Conservation (phyloP, 1,140 invertebrate species). For the Zaprionus capensis region DNA sequence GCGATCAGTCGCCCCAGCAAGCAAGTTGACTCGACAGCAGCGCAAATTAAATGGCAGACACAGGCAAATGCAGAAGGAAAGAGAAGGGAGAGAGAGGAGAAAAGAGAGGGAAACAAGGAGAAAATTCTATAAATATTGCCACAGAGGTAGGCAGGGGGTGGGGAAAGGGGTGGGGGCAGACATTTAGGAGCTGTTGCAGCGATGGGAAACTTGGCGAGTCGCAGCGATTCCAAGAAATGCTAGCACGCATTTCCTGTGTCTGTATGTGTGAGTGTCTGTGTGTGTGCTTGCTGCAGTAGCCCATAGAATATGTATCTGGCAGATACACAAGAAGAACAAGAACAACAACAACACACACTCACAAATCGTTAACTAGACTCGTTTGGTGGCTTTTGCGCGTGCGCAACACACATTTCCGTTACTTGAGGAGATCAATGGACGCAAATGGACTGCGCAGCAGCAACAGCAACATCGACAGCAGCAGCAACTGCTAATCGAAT, state of each 20-base stretch:
- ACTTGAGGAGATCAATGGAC: constrained; percentile 46
- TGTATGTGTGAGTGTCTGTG: not conserved
- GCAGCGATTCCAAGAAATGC: constrained; percentile 34
- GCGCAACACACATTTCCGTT: constrained; percentile 57
- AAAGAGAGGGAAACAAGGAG: not conserved
- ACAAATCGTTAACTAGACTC: constrained; percentile 22
- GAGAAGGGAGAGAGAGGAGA: not conserved
- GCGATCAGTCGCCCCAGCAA: constrained; percentile 13
- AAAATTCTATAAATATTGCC: constrained; percentile 53
- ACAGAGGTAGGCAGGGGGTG: not conserved
- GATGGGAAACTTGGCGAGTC: constrained; percentile 46
- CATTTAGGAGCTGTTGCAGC: constrained; percentile 14
- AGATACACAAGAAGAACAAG: constrained; percentile 8
- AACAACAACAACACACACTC: not conserved
- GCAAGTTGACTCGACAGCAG: constrained; percentile 11
- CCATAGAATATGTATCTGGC: constrained; percentile 25
- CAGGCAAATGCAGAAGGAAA: not conserved
- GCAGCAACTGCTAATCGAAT: constrained; percentile 46
- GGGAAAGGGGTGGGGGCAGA: not conserved
- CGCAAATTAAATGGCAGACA: constrained; percentile 24
- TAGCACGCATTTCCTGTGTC: constrained; percentile 45
- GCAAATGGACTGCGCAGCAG: constrained; percentile 14
- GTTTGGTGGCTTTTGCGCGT: constrained; percentile 55
- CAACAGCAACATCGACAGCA: not conserved
- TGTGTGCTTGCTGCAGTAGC: constrained; percentile 13